phyloP scores from a whole-genome alignment of 2,797 vertebrate species.

The Rhincodon typus region DNA sequence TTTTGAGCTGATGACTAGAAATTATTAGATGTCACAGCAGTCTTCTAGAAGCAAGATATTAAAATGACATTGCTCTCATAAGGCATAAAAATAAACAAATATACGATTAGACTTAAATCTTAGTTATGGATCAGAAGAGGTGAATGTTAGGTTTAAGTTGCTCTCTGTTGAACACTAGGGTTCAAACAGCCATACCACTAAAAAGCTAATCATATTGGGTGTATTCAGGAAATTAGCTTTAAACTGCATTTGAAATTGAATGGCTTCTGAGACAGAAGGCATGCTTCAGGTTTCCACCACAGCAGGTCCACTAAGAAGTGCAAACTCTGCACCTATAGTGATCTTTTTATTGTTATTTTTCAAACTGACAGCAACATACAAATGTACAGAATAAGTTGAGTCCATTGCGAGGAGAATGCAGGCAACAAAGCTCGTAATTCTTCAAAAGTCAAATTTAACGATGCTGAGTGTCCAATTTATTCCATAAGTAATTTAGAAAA shows the following conservation, averaged over 20 bases:
- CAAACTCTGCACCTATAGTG: background rate
- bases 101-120: background rate
- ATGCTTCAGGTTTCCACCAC: background rate
- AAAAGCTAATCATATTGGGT: background rate
- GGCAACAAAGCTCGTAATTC: background rate
- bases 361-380: background rate
- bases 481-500: background rate
- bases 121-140: background rate
- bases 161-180: background rate
- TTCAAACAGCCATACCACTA: background rate
- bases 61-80: background rate
- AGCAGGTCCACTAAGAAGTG: background rate
- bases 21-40: no score
- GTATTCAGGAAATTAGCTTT: background rate
- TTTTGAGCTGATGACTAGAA: no score
- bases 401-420: background rate
- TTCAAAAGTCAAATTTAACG: background rate
- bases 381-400: background rate
- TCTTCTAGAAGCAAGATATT: background rate
- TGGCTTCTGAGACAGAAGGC: background rate
- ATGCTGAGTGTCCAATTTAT: background rate
- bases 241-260: background rate
- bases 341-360: background rate
- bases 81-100: background rate
- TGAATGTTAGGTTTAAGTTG: background rate